Evolutionary conservation across 2,888 invertebrate genomes (phyloP), one percentile per base, ranked within the genome.

Genomic region (Troides aeacus): DNA sequence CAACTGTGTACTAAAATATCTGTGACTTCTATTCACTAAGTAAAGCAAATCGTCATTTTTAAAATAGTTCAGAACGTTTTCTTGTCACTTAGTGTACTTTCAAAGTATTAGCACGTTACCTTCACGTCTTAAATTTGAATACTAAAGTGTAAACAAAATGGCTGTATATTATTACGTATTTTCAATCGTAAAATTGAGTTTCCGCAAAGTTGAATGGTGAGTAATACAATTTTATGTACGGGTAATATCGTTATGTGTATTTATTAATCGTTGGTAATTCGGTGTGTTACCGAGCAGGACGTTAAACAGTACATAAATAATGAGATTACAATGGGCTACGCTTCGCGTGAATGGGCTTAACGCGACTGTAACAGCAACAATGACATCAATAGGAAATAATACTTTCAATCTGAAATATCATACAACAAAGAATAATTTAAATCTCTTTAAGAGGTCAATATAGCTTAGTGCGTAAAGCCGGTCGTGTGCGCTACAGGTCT

Each of bases 291-390:
- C 8, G 66, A 63, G 24, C 50, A 63, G 62, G 59, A 64, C 64
- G 64, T 67, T 64, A 64, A 70, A 70, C 64, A 70, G 67, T 67
- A 70, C 67, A 67, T 70, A 70, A 70, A 70, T 67, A 70, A 70
- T 67, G 70, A 67, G 66, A 70, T 70, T 70, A 67, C 66, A 70
- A 70, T 67, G 70, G 67, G 18, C n/a, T 30, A 30, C 57, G 67
- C 60, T 64, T n/a, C 53, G 64, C 67, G 64, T 64, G 56, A 57
- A 39, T 56, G 64, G 64, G 61, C 67, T 70, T 67, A 67, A 70
- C 36, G 57, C 60, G 63, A 64, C 67, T 64, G 64, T 64, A 61
- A 64, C 68, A 36, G 53, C 65, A 53, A 50, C 58, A 59, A 63
- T 64, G 61, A 64, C 61, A 67, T 59, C 64, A 64, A 36, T 66